Base-by-base conservation (phyloP, 1,140 invertebrate genomes). In the Nylanderia fulva region DNA sequence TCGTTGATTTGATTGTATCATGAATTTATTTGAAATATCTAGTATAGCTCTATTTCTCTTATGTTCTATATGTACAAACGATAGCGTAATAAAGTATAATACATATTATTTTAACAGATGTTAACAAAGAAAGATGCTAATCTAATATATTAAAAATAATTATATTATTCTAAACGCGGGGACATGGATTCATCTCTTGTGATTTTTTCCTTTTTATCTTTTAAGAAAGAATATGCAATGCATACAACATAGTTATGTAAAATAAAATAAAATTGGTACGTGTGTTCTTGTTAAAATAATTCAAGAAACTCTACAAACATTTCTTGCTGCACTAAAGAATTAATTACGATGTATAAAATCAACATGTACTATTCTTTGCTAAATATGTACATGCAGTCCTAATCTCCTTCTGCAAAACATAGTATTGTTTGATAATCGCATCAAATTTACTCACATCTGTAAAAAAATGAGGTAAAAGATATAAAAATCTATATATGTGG, bases 1-100 rank as follows among this genome's bases (percentile, higher is more conserved):
- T 85, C 60, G 64, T 54, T 86, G n/a, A n/a, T 61, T 91, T 90
- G 76, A 86, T 92, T 91, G 88, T 90, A 91, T 93, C 91, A 92
- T 91, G 91, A 92, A 92, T 94, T 93, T 93, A 93, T 93, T 93
- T 93, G 90, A 93, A 93, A 93, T 93, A 90, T 90, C 91, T 93
- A 93, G 87, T 93, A 91, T 88, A 54, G n/a, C 88, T 91, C 92
- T 93, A 93, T 88, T 85, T 91, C 24, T 48, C 91, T 93, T 93
- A 93, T 88, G 83, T 84, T 64, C 90, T 93, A 93, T 94, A 94
- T 94, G 88, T 94, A 94, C 93, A 94, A 90, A 92, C 90, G 92
- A 94, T 89, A 91, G 85, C 92, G 89, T 93, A 89, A 91, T 93
- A 93, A 94, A 92, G 91, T 93, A 94, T 94, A 93, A 92, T 93